A percentile compares a stretch with the other conserved stretches of the same genome.
These are phyloP conservation scores for Polydesmus complanatus DNA, from an alignment of 2,888 invertebrate genomes.

Conservation along the genomic window DNA sequence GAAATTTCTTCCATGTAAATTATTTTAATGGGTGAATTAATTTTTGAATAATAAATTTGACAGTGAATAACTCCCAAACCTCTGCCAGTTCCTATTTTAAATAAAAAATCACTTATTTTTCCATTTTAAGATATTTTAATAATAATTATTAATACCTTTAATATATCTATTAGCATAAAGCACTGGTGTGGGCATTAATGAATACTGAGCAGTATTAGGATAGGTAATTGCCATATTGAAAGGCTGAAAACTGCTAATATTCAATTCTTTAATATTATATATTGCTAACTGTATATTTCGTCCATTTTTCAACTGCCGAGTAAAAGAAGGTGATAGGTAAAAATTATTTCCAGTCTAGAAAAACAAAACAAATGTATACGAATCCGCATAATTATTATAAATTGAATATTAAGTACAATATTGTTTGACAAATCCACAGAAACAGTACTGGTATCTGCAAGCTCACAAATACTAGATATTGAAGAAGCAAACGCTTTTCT, in stretches of 20 bases:
- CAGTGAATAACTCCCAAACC: slow-evolving; percentile 80
- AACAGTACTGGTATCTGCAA: slow-evolving; percentile 60
- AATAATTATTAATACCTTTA: slow-evolving; percentile 32
- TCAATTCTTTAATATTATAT: slow-evolving; percentile 47
- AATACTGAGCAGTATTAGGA: slow-evolving; percentile 33
- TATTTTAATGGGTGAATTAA: slow-evolving; percentile 44
- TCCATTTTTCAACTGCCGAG: slow-evolving; percentile 42
- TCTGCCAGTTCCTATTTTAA: slow-evolving; percentile 62
- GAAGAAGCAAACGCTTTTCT: slow-evolving; percentile 75
- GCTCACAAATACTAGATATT: slow-evolving; percentile 62
- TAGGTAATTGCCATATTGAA: slow-evolving; percentile 53
- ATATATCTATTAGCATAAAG: slow-evolving; percentile 50
- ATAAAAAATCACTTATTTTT: too few species aligned
- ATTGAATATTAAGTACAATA: slow-evolving; percentile 23
- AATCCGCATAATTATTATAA: background rate
- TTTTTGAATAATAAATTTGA: slow-evolving; percentile 63
- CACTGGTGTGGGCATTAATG: slow-evolving; percentile 39
- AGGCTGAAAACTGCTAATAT: slow-evolving; percentile 35
- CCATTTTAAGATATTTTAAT: background rate
- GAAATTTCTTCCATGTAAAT: slow-evolving; percentile 71
- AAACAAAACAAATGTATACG: background rate
- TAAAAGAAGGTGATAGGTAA: slow-evolving; percentile 48
- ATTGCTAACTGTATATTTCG: slow-evolving; percentile 60
- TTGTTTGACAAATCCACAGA: slow-evolving; percentile 62
- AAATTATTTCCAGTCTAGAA: slow-evolving; percentile 42